Percentiles rank a stretch among this genome's conserved stretches.
phyloP scores from a whole-genome alignment of 2,888 invertebrate genomes.

The Lobophora halterata region DNA sequence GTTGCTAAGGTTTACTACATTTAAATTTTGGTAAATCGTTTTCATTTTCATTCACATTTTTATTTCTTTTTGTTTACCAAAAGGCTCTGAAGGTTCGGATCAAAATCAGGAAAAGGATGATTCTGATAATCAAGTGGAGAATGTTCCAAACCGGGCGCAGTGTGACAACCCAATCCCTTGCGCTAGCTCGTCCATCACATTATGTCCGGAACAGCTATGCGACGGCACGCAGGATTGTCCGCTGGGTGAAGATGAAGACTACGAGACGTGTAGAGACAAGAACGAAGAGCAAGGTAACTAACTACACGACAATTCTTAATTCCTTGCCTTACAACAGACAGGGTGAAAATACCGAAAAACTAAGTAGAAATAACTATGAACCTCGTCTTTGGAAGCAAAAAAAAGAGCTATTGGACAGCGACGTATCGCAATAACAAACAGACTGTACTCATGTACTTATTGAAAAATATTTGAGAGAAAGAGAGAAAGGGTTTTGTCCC shows the following conservation, averaged over 20 bases:
- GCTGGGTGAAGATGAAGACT: constrained; percentile 38
- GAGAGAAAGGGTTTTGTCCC: too few species aligned
- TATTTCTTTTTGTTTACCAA: constrained; percentile 7
- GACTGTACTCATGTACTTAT: too few species aligned
- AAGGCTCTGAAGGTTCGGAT: constrained; percentile 3
- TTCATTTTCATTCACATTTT: not conserved
- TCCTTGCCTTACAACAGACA: too few species aligned
- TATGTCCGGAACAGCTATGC: constrained; percentile 36
- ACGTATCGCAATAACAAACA: too few species aligned
- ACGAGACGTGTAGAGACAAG: constrained; percentile 12
- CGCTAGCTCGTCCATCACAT: constrained; percentile 24
- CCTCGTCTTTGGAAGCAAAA: too few species aligned
- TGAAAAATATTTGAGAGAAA: too few species aligned
- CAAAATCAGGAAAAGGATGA: constrained; percentile 8
- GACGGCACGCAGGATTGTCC: constrained; percentile 37
- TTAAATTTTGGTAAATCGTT: too few species aligned
- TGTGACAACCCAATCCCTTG: constrained; percentile 29
- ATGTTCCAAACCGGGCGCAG: not conserved
- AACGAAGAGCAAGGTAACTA: constrained; percentile 3
- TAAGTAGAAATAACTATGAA: too few species aligned
- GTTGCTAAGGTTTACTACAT: too few species aligned
- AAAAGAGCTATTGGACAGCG: too few species aligned
- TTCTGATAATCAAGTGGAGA: constrained; percentile 9
- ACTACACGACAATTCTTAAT: constrained; percentile 17
- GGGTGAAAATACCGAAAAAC: too few species aligned